phyloP scores from a whole-genome alignment of 1,140 invertebrate species.

The Saxidomus purpurata region DNA sequence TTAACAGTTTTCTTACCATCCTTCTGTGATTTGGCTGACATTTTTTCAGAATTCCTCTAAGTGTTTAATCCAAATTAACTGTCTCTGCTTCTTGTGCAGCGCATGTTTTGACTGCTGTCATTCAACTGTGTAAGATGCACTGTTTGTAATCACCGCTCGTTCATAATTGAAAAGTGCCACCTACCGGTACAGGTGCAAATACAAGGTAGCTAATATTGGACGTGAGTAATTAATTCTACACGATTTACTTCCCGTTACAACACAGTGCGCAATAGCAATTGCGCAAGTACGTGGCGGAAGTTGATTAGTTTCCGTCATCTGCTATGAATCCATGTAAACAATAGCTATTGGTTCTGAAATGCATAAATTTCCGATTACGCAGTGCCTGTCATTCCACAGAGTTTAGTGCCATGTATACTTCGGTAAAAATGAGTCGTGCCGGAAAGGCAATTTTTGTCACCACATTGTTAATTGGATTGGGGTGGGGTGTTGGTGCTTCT shows the following conservation, averaged over 20 bases:
- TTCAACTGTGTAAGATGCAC: constrained; percentile 34
- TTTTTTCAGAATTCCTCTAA: constrained; percentile 4
- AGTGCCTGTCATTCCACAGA: not conserved
- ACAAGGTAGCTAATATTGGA: not conserved
- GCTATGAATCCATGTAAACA: constrained; percentile 63
- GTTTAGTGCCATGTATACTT: not conserved
- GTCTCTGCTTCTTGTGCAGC: not conserved
- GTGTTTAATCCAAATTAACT: not conserved
- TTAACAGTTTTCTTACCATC: constrained; percentile 47
- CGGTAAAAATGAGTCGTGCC: not conserved
- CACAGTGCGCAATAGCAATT: not conserved
- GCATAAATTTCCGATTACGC: not conserved
- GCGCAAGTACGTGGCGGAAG: constrained; percentile 59
- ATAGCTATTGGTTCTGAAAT: constrained; percentile 27
- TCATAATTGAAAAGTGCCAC: constrained; percentile 44
- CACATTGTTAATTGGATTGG: constrained; percentile 29
- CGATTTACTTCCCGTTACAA: constrained; percentile 5
- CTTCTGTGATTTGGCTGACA: constrained; percentile 53
- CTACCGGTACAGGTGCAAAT: constrained; percentile 51
- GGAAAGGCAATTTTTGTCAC: not conserved
- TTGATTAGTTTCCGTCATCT: constrained; percentile 60
- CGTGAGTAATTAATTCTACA: not conserved
- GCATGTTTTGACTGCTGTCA: constrained; percentile 61
- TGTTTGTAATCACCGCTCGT: constrained; percentile 66
- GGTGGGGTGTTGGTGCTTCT: not conserved